phyloP scores from a whole-genome alignment of 2,888 invertebrate genomes.

The Chydorus sphaericus region DNA sequence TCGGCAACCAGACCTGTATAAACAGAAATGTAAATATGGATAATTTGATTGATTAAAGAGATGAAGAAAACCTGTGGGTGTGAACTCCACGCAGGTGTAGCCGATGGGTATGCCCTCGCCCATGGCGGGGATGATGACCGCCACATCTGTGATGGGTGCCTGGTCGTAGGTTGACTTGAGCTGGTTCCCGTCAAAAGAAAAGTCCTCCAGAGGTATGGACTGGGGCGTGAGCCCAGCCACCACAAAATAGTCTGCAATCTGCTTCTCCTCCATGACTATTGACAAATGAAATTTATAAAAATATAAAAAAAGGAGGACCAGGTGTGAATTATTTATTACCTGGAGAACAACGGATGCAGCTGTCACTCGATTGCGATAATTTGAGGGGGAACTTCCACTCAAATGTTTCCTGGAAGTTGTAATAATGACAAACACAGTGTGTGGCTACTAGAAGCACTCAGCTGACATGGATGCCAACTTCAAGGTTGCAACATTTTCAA shows the following conservation, averaged over 20 bases:
- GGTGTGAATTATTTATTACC: too few species aligned
- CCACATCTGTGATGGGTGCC: slow-evolving; percentile 91
- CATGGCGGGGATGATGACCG: slow-evolving; percentile 73
- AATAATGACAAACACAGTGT: too few species aligned
- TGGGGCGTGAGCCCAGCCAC: slow-evolving; percentile 84
- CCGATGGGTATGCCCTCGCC: slow-evolving; percentile 73
- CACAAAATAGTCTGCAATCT: slow-evolving; percentile 93
- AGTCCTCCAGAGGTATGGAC: slow-evolving; percentile 57
- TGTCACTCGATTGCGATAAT: too few species aligned
- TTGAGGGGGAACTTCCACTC: too few species aligned
- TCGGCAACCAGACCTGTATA: slow-evolving; percentile 73
- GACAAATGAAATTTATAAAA: too few species aligned
- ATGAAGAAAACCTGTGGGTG: slow-evolving; percentile 63
- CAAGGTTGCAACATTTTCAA: too few species aligned
- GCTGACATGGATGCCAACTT: too few species aligned
- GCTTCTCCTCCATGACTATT: slow-evolving; percentile 14
- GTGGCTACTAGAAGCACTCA: too few species aligned
- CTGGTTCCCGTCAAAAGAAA: slow-evolving; percentile 53
- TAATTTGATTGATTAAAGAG: neutral
- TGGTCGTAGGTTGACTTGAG: slow-evolving; percentile 65
- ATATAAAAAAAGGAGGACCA: too few species aligned
- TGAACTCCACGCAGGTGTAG: slow-evolving; percentile 53
- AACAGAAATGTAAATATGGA: neutral
- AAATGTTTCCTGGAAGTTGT: too few species aligned
- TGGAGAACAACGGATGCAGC: too few species aligned